Conservation (phyloP, 2,113 vertebrate species). For the Antennarius striatus region DNA sequence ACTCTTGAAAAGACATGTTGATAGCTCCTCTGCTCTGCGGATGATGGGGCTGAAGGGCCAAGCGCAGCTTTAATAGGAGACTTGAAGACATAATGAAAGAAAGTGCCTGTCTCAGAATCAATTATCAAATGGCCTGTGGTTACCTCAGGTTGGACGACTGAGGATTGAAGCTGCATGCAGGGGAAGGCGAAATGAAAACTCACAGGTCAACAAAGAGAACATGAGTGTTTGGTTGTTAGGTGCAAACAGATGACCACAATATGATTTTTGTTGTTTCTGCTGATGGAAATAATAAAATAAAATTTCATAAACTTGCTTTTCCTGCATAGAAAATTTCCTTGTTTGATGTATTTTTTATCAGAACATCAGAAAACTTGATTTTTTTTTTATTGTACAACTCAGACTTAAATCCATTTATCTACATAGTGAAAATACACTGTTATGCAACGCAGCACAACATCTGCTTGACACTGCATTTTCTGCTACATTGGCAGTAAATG, state of each 20-base stretch:
- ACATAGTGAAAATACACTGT: background rate
- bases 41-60: slow-evolving; percentile 48
- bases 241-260: background rate
- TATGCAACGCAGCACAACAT: background rate
- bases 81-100: slow-evolving; percentile 49
- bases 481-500: slow-evolving; percentile 6
- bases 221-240: slow-evolving; percentile 18
- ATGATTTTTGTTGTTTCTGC: background rate
- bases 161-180: slow-evolving; percentile 1
- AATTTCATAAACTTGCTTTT: background rate
- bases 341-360: too few species aligned
- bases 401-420: background rate
- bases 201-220: background rate
- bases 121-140: slow-evolving; percentile 61
- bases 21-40: slow-evolving; percentile 46
- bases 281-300: background rate
- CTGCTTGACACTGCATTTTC: background rate
- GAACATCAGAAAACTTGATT: too few species aligned
- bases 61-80: slow-evolving; percentile 53
- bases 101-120: slow-evolving; percentile 54
- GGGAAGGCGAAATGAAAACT: slow-evolving; percentile 12
- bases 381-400: too few species aligned
- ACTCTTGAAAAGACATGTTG: slow-evolving; percentile 53
- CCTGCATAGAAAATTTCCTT: background rate
- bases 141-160: slow-evolving; percentile 21